Conservation (phyloP, 2,888 invertebrate genomes). For the Netelia melanura region DNA sequence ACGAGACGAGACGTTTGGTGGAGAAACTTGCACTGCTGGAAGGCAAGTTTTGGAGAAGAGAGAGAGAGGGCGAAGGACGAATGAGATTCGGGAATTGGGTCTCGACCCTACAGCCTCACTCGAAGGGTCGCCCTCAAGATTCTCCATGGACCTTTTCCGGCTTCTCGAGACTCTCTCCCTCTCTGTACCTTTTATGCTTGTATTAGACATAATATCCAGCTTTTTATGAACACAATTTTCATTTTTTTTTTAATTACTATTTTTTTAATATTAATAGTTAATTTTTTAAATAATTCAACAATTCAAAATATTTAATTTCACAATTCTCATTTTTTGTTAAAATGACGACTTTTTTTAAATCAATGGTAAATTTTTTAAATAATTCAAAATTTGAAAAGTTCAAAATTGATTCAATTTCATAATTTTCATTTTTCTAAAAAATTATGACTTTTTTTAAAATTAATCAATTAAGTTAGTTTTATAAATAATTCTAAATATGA, state of each 20-base stretch:
- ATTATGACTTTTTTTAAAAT: background rate
- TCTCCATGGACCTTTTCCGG: conserved; percentile 42
- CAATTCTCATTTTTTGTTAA: background rate
- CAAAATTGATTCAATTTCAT: background rate
- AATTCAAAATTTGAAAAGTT: no score
- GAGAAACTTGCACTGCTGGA: conserved; percentile 58
- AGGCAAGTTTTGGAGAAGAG: conserved; percentile 46
- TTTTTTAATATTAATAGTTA: no score
- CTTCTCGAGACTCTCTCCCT: conserved; percentile 12
- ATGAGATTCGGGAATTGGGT: conserved; percentile 44
- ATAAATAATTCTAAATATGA: no score
- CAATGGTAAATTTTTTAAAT: no score
- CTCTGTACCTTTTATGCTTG: background rate
- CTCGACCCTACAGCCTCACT: conserved; percentile 16
- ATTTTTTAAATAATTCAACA: background rate
- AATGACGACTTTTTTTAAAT: background rate
- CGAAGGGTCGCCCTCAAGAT: conserved; percentile 29
- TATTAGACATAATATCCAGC: background rate
- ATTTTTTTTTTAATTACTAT: background rate
- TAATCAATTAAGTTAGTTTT: no score
- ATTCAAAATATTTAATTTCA: background rate
- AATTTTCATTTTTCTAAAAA: background rate
- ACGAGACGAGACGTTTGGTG: conserved; percentile 37
- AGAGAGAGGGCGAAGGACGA: conserved; percentile 20
- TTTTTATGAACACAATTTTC: background rate